A percentile compares a stretch with the other conserved stretches of the same genome.
phyloP scores from a whole-genome alignment of 2,888 invertebrate species.

The Erpobdella octoculata region DNA sequence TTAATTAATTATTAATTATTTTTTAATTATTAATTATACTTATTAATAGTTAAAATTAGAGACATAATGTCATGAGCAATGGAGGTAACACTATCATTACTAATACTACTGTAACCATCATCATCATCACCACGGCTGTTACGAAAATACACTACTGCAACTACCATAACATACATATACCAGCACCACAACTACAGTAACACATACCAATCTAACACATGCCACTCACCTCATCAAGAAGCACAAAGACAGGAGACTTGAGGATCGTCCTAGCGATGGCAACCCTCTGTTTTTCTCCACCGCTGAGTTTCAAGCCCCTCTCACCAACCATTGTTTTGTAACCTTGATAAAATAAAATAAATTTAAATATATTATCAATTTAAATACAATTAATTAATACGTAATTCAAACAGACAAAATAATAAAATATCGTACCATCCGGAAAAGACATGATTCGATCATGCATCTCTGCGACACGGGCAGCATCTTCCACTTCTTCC shows the following conservation, averaged over 20 bases:
- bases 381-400: neutral
- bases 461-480: conserved; percentile 86
- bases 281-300: conserved; percentile 88
- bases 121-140: neutral
- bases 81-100: no score
- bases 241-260: conserved; percentile 79
- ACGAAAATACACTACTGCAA: neutral
- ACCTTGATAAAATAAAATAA: conserved; percentile 39
- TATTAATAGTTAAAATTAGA: no score
- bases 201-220: neutral
- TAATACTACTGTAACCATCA: no score
- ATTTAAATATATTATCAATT: neutral
- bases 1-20: neutral
- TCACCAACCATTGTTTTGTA: conserved; percentile 68
- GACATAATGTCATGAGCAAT: no score
- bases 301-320: conserved; percentile 83
- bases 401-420: neutral
- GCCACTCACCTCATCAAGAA: conserved; percentile 76
- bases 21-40: no score
- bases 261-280: conserved; percentile 90
- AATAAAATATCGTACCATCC: conserved; percentile 56
- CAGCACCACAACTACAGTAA: neutral
- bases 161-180: neutral
- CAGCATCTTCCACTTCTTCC: conserved; percentile 77
- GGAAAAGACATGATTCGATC: conserved; percentile 83